Base-by-base conservation (phyloP, 2,797 vertebrate genomes). In the Sciurus vulgaris region DNA sequence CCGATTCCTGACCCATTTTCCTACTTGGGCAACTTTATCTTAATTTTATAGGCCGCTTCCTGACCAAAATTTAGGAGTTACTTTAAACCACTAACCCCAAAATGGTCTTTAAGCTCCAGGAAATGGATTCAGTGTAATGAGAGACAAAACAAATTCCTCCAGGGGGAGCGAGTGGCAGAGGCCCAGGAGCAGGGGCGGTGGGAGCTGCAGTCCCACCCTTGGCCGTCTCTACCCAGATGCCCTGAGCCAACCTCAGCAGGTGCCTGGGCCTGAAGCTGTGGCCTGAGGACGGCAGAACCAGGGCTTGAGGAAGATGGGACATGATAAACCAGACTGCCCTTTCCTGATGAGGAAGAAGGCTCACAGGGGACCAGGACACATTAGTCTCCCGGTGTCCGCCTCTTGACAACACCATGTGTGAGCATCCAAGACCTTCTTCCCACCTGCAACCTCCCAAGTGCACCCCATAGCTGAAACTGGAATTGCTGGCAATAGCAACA, bases 41-140 rank as follows among this genome's bases (percentile, higher is more conserved):
- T 77, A 72, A 93, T 87, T 96, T 95, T 82, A 94, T 81, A 96
- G 77, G 83, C 73, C 78, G 95, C 94, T 97, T 97, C 97, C 96
- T 94, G 72, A 95, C 94, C 93, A 93, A 94, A 95, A 97, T 81
- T 83, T 84, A 77, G 49, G 86, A 94, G 93, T 93, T 97, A 96
- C 95, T 97, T 95, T 96, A 97, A 98, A 97, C 95, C 95, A 85
- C 93, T 95, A 95, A 95, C 84, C 94, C 84, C 85, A 41, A 96
- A 38, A 89, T 56, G 89, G 44, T 86, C 79, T 90, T 76, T 82
- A 95, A 91, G 87, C 86, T 93, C 91, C 92, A 96, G 97, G 96
- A 97, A 97, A 87, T 89, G 81, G 89, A 70, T 94, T 51, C 89
- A 82, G 86, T 33, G 1, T 28, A 81, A 63, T 24, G 51, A 49